A percentile compares a stretch with the other conserved stretches of the same genome.
Conservation (phyloP, 2,113 vertebrate species). For the Copsychus sechellarum region DNA sequence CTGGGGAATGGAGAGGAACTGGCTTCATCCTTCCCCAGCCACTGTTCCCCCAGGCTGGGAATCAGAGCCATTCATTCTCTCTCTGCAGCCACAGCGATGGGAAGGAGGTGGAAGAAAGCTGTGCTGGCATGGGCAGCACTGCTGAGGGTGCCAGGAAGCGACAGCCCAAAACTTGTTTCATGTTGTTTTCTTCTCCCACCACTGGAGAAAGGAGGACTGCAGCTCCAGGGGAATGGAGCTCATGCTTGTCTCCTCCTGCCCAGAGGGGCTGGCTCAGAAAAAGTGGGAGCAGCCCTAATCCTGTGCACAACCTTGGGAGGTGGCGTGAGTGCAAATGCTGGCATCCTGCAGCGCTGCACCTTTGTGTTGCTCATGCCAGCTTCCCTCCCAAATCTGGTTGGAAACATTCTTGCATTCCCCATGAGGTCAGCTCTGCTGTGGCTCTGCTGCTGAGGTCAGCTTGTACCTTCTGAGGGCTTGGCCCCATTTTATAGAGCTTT, state of each 20-base stretch:
- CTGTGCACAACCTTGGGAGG: accelerated
- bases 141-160: accelerated
- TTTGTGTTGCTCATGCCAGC: not conserved
- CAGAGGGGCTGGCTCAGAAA: not conserved
- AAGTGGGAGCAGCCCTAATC: not conserved
- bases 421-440: not conserved
- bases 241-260: slow-evolving; percentile 9
- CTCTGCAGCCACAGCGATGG: not conserved
- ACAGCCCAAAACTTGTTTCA: not conserved
- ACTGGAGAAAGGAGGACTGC: not conserved
- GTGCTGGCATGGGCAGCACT: not conserved
- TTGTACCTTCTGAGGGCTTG: not conserved
- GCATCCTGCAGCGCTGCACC: not conserved
- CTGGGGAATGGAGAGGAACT: not conserved
- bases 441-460: not conserved
- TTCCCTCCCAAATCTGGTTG: not conserved
- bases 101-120: not conserved
- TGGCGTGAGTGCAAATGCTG: accelerated
- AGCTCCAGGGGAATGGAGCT: not conserved
- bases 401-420: not conserved
- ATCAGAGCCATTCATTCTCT: not conserved
- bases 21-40: not conserved
- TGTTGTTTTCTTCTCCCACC: not conserved
- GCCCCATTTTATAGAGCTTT: not conserved
- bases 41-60: not conserved